Conservation (phyloP, 2,888 invertebrate genomes). For the Plagodis pulveraria region DNA sequence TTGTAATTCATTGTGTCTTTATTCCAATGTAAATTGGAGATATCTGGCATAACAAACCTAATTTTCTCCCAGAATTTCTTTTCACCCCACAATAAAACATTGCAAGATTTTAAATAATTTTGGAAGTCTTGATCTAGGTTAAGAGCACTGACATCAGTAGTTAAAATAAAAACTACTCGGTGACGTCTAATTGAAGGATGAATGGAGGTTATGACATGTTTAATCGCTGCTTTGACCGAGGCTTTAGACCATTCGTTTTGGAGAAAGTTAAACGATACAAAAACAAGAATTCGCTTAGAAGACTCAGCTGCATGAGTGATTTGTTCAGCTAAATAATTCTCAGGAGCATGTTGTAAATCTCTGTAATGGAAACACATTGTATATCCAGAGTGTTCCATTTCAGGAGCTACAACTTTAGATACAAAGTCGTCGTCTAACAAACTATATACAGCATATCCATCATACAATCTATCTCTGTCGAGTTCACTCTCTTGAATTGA, state of each 20-base stretch:
- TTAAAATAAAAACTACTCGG: conserved; percentile 83
- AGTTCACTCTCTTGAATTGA: conserved; percentile 84
- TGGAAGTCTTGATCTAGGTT: conserved; percentile 91
- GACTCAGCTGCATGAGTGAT: conserved; percentile 87
- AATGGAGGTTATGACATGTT: conserved; percentile 87
- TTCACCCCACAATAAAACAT: conserved; percentile 91
- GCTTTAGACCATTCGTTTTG: conserved; percentile 93
- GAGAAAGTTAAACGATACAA: conserved; percentile 92
- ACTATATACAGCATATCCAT: conserved; percentile 95
- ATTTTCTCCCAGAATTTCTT: conserved; percentile 96
- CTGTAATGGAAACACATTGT: conserved; percentile 89
- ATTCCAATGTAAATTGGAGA: conserved; percentile 86
- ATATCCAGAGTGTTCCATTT: conserved; percentile 89
- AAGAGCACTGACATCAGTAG: conserved; percentile 88
- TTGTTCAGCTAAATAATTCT: conserved; percentile 86
- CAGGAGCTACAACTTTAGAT: conserved; percentile 88
- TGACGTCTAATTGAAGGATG: conserved; percentile 87
- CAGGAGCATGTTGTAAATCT: conserved; percentile 86
- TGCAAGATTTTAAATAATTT: conserved; percentile 88
- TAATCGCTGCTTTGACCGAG: conserved; percentile 92
- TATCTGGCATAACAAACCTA: conserved; percentile 92
- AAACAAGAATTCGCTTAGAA: conserved; percentile 89
- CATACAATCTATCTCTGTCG: conserved; percentile 89
- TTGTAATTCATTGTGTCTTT: conserved; percentile 82
- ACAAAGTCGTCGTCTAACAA: conserved; percentile 91